Evolutionary conservation across 2,113 vertebrate genomes (phyloP).

Genomic region (Melanerpes aurifrons): DNA sequence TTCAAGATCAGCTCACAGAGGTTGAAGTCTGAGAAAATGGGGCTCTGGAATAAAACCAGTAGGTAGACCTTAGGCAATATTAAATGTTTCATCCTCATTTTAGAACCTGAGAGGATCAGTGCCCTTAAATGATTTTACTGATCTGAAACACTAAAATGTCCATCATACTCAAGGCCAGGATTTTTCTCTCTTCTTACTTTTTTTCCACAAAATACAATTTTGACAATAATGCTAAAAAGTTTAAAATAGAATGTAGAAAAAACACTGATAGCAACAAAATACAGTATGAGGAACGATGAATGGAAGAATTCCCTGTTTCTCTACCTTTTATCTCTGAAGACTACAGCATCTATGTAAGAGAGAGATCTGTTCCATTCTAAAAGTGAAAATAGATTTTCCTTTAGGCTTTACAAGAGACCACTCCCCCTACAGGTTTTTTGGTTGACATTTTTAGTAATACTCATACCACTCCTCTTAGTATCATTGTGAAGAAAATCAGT

Average conservation of each 20-base stretch:
- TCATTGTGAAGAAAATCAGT: background rate
- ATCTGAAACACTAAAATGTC: background rate
- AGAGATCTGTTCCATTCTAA: background rate
- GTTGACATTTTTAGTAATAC: background rate
- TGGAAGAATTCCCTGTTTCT: background rate
- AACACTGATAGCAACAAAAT: background rate
- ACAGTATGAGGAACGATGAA: background rate
- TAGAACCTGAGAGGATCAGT: background rate
- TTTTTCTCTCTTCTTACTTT: background rate
- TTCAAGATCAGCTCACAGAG: background rate
- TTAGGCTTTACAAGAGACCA: background rate
- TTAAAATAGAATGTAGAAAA: background rate
- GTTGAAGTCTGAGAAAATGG: background rate
- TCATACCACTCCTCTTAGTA: background rate
- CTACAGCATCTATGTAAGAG: background rate
- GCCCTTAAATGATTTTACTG: rapidly evolving
- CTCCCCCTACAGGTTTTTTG: background rate
- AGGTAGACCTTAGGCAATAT: background rate
- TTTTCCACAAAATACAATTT: background rate
- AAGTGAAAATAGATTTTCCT: background rate
- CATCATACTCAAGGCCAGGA: background rate
- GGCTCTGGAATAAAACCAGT: background rate
- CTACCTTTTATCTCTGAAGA: background rate
- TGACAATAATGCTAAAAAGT: background rate
- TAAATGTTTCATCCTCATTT: background rate